These are phyloP conservation scores for Euleptes europaea DNA, from an alignment of 2,113 vertebrate genomes.

Conservation along the genomic window DNA sequence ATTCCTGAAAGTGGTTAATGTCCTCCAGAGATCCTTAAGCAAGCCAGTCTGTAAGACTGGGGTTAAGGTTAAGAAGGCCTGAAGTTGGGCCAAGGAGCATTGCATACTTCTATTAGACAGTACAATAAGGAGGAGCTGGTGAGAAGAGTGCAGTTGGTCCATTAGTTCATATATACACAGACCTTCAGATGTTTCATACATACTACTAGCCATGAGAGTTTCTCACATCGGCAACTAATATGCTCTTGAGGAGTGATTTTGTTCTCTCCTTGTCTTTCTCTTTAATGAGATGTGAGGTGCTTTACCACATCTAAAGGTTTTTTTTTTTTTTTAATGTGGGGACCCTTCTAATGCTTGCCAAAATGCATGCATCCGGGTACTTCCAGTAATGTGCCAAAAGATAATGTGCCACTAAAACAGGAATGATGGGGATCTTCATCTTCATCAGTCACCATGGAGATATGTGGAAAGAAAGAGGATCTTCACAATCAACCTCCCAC, in stretches of 20 bases:
- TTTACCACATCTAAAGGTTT: background rate
- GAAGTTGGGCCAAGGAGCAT: too few species aligned
- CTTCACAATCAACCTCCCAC: background rate
- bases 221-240: background rate
- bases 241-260: background rate
- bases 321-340: background rate
- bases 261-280: background rate
- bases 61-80: too few species aligned
- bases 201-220: background rate
- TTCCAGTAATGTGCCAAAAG: background rate
- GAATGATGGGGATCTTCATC: background rate
- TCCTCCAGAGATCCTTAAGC: too few species aligned
- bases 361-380: background rate
- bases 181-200: too few species aligned
- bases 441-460: constrained; percentile 2
- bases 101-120: too few species aligned
- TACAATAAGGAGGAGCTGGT: too few species aligned
- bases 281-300: background rate
- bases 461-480: background rate
- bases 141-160: too few species aligned
- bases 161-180: too few species aligned
- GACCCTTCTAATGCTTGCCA: background rate
- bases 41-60: too few species aligned
- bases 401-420: background rate
- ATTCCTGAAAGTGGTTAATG: too few species aligned